Evolutionary conservation across 2,797 vertebrate genomes (phyloP).

Genomic region (Menidia menidia): DNA sequence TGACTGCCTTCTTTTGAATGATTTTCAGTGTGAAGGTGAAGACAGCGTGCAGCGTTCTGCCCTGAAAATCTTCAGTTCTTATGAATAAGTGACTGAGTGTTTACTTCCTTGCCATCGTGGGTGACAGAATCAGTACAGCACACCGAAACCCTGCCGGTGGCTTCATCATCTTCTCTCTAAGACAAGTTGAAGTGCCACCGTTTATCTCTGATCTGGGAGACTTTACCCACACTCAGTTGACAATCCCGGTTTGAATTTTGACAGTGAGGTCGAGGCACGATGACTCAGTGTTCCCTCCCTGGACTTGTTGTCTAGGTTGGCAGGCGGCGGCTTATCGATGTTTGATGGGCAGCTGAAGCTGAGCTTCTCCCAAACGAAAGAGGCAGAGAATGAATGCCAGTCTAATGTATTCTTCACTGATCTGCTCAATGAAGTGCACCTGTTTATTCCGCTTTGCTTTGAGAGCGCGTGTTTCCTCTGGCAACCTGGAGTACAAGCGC

Average conservation of each 20-base stretch:
- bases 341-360: not conserved
- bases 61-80: not conserved
- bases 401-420: not conserved
- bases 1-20: no score
- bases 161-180: not conserved
- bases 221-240: not conserved
- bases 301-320: not conserved
- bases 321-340: not conserved
- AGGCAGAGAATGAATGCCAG: not conserved
- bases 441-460: slow-evolving; percentile 4
- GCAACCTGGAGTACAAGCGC: slow-evolving; percentile 39
- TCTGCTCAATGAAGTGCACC: not conserved
- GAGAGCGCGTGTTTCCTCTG: slow-evolving; percentile 40
- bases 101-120: not conserved
- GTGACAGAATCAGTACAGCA: not conserved
- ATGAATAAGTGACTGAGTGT: not conserved
- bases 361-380: slow-evolving; percentile 4
- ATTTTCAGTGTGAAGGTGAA: no score
- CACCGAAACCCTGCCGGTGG: not conserved
- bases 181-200: not conserved
- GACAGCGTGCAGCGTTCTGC: no score
- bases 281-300: no score
- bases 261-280: not conserved
- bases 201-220: not conserved
- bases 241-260: not conserved